phyloP scores from a whole-genome alignment of 2,888 invertebrate genomes.

The Dicranocentrus wangi region DNA sequence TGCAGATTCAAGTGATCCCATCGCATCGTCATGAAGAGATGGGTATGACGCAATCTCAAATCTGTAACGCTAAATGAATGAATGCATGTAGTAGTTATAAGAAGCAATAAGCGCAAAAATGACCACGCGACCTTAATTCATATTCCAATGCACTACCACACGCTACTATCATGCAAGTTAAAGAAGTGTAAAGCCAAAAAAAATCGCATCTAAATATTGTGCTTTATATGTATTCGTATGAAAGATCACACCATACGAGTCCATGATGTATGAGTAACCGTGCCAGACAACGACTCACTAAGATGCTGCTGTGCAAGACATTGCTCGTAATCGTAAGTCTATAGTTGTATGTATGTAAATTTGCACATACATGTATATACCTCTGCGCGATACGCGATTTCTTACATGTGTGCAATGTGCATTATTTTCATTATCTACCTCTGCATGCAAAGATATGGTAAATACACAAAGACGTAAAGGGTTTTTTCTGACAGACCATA shows the following conservation, averaged over 20 bases:
- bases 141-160: slow-evolving; percentile 10
- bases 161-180: neutral
- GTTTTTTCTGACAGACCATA: no score
- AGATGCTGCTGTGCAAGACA: neutral
- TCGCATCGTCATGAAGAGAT: slow-evolving; percentile 23
- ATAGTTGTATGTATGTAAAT: neutral
- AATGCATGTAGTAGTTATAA: neutral
- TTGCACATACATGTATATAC: neutral
- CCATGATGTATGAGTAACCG: slow-evolving; percentile 18
- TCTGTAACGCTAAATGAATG: slow-evolving; percentile 29
- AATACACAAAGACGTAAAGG: no score
- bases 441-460: no score
- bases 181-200: no score
- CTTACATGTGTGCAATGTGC: neutral
- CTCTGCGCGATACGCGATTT: no score
- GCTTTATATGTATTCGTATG: no score
- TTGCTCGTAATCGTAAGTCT: no score
- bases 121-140: slow-evolving; percentile 44
- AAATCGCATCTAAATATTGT: no score
- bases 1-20: slow-evolving; percentile 3
- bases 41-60: slow-evolving; percentile 41
- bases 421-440: neutral
- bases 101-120: neutral
- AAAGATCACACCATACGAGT: slow-evolving; percentile 23
- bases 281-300: slow-evolving; percentile 13